phyloP scores from a whole-genome alignment of 2,888 invertebrate species.

The Hirtodrosophila trivittata region DNA sequence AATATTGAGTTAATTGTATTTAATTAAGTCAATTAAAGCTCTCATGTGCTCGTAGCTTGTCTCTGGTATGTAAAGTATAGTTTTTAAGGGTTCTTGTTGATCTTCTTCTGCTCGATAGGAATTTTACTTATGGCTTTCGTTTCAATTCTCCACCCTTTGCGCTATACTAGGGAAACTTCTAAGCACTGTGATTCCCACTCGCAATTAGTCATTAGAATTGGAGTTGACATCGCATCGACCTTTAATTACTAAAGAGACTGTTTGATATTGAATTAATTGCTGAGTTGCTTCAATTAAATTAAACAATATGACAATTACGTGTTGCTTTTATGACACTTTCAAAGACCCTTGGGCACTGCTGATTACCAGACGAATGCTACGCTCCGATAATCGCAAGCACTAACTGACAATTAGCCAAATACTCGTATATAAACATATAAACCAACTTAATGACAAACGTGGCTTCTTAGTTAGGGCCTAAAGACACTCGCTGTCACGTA shows the following conservation, averaged over 20 bases:
- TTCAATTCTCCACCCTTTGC: too few species aligned
- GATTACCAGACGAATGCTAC: constrained; percentile 9
- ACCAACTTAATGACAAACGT: constrained; percentile 27
- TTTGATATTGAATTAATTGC: constrained; percentile 56
- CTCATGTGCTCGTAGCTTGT: too few species aligned
- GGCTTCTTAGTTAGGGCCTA: constrained; percentile 23
- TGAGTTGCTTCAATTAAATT: constrained; percentile 39
- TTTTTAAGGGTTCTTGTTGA: too few species aligned
- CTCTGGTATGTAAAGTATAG: too few species aligned
- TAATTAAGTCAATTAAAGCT: too few species aligned
- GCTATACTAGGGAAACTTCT: too few species aligned
- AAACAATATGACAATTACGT: constrained; percentile 51
- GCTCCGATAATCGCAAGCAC: constrained; percentile 63
- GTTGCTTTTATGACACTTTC: constrained; percentile 31
- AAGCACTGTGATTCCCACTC: constrained; percentile 9
- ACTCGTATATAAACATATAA: constrained; percentile 13
- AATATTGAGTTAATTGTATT: too few species aligned
- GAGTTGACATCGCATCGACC: constrained; percentile 7
- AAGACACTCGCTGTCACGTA: constrained; percentile 56
- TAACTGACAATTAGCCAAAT: constrained; percentile 62
- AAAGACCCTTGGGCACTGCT: neutral
- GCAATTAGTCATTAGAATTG: neutral
- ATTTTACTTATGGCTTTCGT: too few species aligned
- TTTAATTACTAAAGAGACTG: constrained; percentile 44
- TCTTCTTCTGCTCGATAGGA: too few species aligned